These are phyloP conservation scores for Batillaria attramentaria DNA, from an alignment of 1,140 invertebrate species.

Conservation along the genomic window DNA sequence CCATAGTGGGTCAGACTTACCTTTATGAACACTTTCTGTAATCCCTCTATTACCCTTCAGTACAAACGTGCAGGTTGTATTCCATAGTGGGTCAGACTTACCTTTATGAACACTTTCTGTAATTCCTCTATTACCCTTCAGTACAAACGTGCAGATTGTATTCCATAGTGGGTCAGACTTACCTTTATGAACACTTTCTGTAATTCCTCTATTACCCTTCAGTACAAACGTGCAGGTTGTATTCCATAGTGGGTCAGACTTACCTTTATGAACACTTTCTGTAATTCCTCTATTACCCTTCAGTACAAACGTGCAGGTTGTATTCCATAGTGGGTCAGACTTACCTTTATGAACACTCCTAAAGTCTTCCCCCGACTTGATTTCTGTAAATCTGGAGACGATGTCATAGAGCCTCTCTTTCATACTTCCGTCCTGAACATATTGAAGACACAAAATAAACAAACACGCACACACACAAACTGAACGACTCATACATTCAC, in stretches of 20 bases:
- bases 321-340: neutral
- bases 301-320: neutral
- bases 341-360: neutral
- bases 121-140: too few species aligned
- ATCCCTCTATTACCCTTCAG: too few species aligned
- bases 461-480: neutral
- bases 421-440: slow-evolving; percentile 13
- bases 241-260: neutral
- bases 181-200: too few species aligned
- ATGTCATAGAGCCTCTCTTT: neutral
- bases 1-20: too few species aligned
- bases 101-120: too few species aligned
- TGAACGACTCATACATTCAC: neutral
- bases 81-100: too few species aligned
- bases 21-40: too few species aligned
- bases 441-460: neutral
- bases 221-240: neutral
- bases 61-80: too few species aligned
- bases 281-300: neutral
- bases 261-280: neutral
- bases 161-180: too few species aligned
- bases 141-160: too few species aligned
- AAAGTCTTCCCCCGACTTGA: neutral
- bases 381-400: neutral
- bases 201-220: too few species aligned